These are phyloP conservation scores for Psococerastis gibbosa DNA, from an alignment of 2,888 invertebrate species.

Conservation along the genomic window DNA sequence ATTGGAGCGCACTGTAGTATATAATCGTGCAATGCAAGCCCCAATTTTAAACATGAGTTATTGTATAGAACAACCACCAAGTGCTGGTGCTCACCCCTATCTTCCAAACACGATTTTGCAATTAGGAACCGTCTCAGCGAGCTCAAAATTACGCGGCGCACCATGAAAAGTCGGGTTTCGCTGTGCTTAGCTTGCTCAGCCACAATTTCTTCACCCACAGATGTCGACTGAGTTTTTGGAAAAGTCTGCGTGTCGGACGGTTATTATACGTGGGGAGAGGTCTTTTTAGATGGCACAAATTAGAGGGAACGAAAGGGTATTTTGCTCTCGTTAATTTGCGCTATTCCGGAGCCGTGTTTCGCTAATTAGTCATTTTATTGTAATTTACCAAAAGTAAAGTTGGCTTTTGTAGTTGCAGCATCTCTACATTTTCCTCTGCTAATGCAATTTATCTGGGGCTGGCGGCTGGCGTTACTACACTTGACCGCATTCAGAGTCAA, in stretches of 20 bases:
- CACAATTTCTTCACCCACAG: no score
- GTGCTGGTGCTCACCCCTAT: not conserved
- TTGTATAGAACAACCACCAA: constrained; percentile 6
- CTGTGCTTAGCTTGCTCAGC: not conserved
- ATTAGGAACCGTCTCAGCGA: constrained; percentile 4
- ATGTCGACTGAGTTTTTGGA: no score
- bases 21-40: no score
- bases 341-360: constrained; percentile 7
- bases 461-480: no score
- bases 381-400: not conserved
- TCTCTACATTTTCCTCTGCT: no score
- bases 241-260: no score
- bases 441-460: no score
- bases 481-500: no score
- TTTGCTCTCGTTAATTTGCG: constrained; percentile 10
- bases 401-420: not conserved
- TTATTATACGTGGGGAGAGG: no score
- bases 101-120: constrained; percentile 8
- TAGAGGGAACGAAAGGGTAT: constrained; percentile 8
- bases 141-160: not conserved
- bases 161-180: not conserved
- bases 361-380: constrained; percentile 9
- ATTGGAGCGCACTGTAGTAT: no score
- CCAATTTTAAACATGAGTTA: no score
- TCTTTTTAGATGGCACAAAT: constrained; percentile 1